Conservation (phyloP, 2,113 vertebrate species). For the Taurulus bubalis region DNA sequence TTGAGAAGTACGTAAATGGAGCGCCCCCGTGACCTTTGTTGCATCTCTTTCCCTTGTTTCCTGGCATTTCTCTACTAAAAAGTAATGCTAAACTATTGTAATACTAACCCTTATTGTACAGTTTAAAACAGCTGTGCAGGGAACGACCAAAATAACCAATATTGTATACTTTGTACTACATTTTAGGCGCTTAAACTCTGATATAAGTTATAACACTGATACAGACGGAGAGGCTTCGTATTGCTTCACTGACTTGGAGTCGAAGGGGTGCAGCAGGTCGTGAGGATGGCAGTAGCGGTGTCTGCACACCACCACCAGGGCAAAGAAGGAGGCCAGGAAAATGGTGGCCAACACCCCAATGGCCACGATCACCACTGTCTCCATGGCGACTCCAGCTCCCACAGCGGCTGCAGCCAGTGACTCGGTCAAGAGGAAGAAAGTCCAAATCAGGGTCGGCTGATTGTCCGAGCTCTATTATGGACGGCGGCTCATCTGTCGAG, state of each 20-base stretch:
- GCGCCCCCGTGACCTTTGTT: neutral
- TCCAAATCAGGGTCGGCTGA: slow-evolving; percentile 48
- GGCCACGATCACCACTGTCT: slow-evolving; percentile 96
- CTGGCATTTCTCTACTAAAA: neutral
- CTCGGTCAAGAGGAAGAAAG: slow-evolving; percentile 18
- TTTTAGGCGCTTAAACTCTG: neutral
- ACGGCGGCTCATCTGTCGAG: slow-evolving; percentile 73
- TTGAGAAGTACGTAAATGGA: neutral
- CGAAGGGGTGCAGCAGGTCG: slow-evolving; percentile 88
- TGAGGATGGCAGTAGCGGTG: slow-evolving; percentile 94
- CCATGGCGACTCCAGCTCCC: slow-evolving; percentile 84
- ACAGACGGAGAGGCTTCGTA: neutral
- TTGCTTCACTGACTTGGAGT: slow-evolving; percentile 90
- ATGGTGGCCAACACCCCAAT: slow-evolving; percentile 96
- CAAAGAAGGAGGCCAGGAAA: slow-evolving; percentile 94
- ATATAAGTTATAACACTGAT: neutral
- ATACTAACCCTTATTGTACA: neutral
- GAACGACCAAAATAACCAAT: neutral
- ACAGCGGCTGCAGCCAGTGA: slow-evolving; percentile 28
- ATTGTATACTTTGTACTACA: neutral
- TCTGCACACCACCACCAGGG: slow-evolving; percentile 93
- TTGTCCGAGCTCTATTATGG: slow-evolving; percentile 53
- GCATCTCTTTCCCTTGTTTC: neutral
- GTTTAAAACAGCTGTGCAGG: neutral
- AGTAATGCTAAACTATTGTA: neutral